These are phyloP conservation scores for Homarus americanus DNA, from an alignment of 1,140 invertebrate genomes.

Conservation along the genomic window DNA sequence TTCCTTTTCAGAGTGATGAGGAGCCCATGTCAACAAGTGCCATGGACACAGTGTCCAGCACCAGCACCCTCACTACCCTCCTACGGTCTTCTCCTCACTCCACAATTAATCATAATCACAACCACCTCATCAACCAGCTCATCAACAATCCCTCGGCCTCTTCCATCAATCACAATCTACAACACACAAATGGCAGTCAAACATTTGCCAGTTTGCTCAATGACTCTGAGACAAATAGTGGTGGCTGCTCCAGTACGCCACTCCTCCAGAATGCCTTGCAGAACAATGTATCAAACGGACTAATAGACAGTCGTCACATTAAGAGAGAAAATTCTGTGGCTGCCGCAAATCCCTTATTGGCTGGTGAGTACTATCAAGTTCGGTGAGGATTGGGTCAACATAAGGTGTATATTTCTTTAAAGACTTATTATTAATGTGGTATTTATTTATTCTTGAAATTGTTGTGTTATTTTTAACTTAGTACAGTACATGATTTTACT, in stretches of 20 bases:
- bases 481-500: neutral
- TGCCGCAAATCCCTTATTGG: constrained; percentile 88
- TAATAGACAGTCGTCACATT: constrained; percentile 60
- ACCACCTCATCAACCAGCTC: constrained; percentile 57
- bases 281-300: constrained; percentile 59
- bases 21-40: constrained; percentile 63
- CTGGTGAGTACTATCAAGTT: constrained; percentile 79
- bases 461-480: neutral
- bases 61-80: constrained; percentile 53
- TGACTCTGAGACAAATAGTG: constrained; percentile 42
- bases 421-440: neutral
- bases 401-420: no score
- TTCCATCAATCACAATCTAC: constrained; percentile 59
- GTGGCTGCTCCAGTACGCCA: constrained; percentile 40
- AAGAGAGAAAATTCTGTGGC: constrained; percentile 84
- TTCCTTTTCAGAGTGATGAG: constrained; percentile 64
- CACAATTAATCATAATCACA: constrained; percentile 56
- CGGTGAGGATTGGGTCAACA: neutral
- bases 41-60: constrained; percentile 45
- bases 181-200: constrained; percentile 73
- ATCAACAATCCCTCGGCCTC: constrained; percentile 55
- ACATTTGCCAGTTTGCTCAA: constrained; percentile 74
- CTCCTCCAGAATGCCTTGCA: constrained; percentile 70
- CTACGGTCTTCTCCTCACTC: constrained; percentile 46
- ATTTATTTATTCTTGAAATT: neutral